Conservation (phyloP, 2,888 invertebrate genomes). For the Plemyria rubiginata region DNA sequence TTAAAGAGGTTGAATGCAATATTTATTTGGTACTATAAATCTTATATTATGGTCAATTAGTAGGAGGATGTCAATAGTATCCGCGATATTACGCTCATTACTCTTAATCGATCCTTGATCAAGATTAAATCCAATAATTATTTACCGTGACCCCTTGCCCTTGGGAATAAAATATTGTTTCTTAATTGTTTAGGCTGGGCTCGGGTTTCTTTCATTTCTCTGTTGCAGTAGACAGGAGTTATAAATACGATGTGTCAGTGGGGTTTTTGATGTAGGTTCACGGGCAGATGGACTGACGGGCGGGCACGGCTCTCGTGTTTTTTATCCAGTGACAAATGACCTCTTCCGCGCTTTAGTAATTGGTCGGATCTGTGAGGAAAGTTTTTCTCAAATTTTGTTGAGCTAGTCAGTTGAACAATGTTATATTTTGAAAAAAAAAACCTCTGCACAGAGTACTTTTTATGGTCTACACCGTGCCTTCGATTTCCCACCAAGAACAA, state of each 20-base stretch:
- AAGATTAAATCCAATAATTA: constrained; percentile 16
- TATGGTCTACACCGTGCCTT: no score
- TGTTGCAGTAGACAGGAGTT: constrained; percentile 56
- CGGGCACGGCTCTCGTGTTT: constrained; percentile 61
- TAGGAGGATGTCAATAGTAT: no score
- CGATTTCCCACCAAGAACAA: no score
- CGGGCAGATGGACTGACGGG: constrained; percentile 75
- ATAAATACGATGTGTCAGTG: constrained; percentile 74
- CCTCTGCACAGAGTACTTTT: no score
- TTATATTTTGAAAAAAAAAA: no score
- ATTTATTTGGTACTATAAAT: no score
- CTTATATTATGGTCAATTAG: no score
- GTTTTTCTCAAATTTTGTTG: constrained; percentile 3
- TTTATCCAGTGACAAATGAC: constrained; percentile 75
- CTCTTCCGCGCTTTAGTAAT: constrained; percentile 65
- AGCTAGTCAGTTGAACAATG: background rate
- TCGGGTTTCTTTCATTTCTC: constrained; percentile 42
- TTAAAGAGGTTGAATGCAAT: no score
- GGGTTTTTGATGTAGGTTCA: constrained; percentile 72
- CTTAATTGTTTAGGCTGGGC: constrained; percentile 41
- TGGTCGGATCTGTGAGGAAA: constrained; percentile 67
- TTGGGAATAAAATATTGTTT: constrained; percentile 39
- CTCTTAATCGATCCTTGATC: constrained; percentile 4
- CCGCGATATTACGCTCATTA: background rate
- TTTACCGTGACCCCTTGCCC: constrained; percentile 7